Percentiles rank a stretch among this genome's conserved stretches.
Evolutionary conservation across 2,797 vertebrate species (phyloP).

Genomic region (Moxostoma hubbsi): DNA sequence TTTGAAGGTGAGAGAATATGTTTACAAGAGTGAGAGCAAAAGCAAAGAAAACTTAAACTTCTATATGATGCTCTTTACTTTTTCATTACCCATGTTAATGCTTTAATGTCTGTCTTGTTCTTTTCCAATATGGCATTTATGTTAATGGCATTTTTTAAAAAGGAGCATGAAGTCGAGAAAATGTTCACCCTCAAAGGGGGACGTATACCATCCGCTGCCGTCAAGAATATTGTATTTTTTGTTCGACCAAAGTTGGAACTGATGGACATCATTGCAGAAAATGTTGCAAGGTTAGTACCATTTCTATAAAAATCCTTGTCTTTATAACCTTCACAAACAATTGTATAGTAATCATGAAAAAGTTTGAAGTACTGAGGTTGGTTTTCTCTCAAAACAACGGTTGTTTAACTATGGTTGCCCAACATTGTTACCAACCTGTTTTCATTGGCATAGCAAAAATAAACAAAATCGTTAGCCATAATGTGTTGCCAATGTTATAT

Average conservation of each 20-base stretch:
- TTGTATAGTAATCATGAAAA: too few relatives aligned
- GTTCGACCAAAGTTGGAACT: constrained; percentile 92
- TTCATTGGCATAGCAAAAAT: too few relatives aligned
- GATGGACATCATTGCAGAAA: constrained; percentile 97
- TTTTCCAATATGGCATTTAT: background rate
- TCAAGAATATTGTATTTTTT: constrained; percentile 97
- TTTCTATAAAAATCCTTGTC: background rate
- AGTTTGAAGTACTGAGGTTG: too few relatives aligned
- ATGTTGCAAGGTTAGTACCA: constrained; percentile 83
- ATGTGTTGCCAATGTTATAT: too few relatives aligned
- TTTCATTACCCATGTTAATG: background rate
- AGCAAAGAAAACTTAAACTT: background rate
- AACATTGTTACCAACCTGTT: too few relatives aligned
- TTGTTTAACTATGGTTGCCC: too few relatives aligned
- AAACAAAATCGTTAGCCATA: too few relatives aligned
- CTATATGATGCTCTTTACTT: too few relatives aligned
- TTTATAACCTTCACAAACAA: too few relatives aligned
- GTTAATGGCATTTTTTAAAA: background rate
- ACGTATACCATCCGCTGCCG: constrained; percentile 87
- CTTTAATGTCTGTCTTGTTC: background rate
- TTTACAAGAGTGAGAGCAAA: too few relatives aligned
- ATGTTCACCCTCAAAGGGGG: constrained; percentile 97
- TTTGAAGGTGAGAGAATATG: constrained; percentile 84
- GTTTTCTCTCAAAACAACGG: too few relatives aligned
- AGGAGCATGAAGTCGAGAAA: constrained; percentile 99